A percentile compares a stretch with the other conserved stretches of the same genome.
Conservation (phyloP, 2,888 invertebrate species). For the Dasypogon diadema region DNA sequence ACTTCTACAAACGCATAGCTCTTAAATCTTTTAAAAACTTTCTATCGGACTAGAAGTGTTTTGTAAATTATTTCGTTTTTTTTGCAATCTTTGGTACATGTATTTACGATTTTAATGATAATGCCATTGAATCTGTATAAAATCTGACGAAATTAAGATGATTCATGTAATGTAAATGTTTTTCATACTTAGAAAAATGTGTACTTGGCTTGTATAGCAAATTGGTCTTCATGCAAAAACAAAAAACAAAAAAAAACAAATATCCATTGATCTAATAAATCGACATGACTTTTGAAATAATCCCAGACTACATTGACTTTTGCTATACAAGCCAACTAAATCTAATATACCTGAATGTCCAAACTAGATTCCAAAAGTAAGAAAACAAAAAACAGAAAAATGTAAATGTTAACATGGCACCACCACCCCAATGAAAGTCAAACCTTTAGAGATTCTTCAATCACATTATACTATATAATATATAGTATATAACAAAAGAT, state of each 20-base stretch:
- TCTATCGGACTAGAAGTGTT: constrained; percentile 26
- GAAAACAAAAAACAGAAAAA: background rate
- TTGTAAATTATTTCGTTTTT: no score
- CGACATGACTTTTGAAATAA: no score
- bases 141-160: background rate
- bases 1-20: constrained; percentile 37
- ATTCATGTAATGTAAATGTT: background rate
- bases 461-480: no score
- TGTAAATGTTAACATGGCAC: background rate
- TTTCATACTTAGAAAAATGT: background rate
- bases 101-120: background rate
- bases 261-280: no score
- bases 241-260: no score
- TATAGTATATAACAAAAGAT: no score
- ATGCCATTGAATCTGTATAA: background rate
- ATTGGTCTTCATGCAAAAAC: background rate
- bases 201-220: background rate
- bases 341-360: background rate
- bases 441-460: background rate
- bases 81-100: constrained; percentile 5
- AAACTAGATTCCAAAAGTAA: no score
- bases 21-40: no score
- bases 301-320: no score
- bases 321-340: background rate
- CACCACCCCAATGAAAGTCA: background rate